These are phyloP conservation scores for Colletes collaris DNA, from an alignment of 2,888 invertebrate species.

Conservation along the genomic window DNA sequence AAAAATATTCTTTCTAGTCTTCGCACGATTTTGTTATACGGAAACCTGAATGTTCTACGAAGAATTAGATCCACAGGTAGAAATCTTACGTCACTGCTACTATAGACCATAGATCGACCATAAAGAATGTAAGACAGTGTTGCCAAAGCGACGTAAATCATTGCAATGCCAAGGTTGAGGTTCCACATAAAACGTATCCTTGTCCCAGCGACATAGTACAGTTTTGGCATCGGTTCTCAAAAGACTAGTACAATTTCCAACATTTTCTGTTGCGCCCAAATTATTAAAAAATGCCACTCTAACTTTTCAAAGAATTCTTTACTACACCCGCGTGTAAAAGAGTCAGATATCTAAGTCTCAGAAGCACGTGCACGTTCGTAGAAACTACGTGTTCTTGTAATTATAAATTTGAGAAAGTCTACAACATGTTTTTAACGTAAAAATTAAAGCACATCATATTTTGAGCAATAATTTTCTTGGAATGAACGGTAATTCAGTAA, in stretches of 20 bases:
- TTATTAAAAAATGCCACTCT: not conserved
- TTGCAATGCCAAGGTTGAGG: conserved; percentile 56
- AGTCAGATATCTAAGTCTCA: not conserved
- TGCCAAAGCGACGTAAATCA: conserved; percentile 71
- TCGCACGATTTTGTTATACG: conserved; percentile 19
- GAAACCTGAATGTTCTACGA: conserved; percentile 46
- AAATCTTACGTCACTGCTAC: conserved; percentile 80
- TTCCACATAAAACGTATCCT: conserved; percentile 34
- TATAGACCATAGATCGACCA: conserved; percentile 70
- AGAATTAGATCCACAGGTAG: conserved; percentile 81
- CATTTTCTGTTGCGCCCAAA: not conserved
- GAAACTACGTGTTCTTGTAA: not conserved
- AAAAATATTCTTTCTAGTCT: not conserved
- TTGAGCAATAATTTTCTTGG: not conserved
- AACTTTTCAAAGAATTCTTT: not conserved
- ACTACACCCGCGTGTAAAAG: not conserved
- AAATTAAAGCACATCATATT: not conserved
- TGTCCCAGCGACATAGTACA: not conserved
- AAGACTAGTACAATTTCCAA: not conserved
- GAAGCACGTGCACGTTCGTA: too few species aligned
- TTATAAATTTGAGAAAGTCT: not conserved
- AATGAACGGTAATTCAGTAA: not conserved
- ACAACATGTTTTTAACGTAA: not conserved
- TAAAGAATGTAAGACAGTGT: conserved; percentile 79
- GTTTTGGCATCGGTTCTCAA: not conserved